Base-by-base conservation (phyloP, 2,888 invertebrate genomes). In the Hylaea fasciaria region DNA sequence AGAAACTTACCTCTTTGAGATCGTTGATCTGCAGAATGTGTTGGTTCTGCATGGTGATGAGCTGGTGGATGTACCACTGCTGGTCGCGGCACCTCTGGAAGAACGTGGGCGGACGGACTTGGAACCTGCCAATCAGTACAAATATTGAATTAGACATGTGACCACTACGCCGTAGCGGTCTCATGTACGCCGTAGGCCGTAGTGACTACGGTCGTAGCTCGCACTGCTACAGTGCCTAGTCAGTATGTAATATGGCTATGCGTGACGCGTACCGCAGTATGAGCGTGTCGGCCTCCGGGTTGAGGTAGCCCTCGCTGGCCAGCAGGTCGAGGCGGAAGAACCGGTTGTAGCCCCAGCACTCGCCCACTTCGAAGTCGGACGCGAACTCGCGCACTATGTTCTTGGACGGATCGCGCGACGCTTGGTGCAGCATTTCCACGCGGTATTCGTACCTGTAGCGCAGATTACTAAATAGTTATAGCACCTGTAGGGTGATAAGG, bases 341-440 rank as follows among this genome's bases (percentile, higher is more conserved):
- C 52, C 98, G 93, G 83, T 98, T 98, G 89, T 98, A 98, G 0
- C 98, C 98, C 98, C 98, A 98, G 81, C 98, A 98, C 93, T 98
- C 98, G 43, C 98, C 98, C 47, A 98, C 97, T 88, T 98, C 98
- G 90, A 98, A 98, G 89, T 98, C 98, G 0, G 98, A 98, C 0
- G 98, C 98, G 87, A 98, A 98, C 92, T 98, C 98, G 39, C 98
- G 93, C 22, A 98, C 97, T 68, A 98, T 97, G 81, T 98, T 98
- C 93, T 96, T 96, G 50, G 95, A 94, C 0, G 95, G 94, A 77
- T 97, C 97, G 43, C 95, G 93, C 0, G 96, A 96, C 35, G 96
- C 96, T 82, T 98, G 98, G 83, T 98, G 97, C 53, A 98, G 95
- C 98, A 98, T 97, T 91, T 98, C 98, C 39, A 98, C 97, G 62